phyloP scores from a whole-genome alignment of 92 coral and sea anemone genomes.

The Plumapathes pennacea region DNA sequence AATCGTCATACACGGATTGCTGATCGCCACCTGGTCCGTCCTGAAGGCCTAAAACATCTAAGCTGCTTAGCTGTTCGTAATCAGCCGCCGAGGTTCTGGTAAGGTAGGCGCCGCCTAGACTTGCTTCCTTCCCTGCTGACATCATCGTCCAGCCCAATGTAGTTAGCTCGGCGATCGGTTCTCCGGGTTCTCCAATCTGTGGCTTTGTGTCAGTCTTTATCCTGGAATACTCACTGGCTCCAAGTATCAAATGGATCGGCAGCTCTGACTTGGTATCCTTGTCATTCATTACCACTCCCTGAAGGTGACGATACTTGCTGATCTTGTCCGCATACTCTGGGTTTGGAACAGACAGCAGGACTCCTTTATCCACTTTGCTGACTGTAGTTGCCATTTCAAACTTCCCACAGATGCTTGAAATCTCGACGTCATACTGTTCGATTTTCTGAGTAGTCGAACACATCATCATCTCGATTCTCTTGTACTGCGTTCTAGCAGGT shows the following conservation, averaged over 20 bases:
- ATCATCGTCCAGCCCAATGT: constrained; percentile 57
- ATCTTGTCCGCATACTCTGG: constrained; percentile 46
- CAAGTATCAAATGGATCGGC: constrained; percentile 51
- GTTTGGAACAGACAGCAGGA: constrained; percentile 42
- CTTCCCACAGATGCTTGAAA: constrained; percentile 21
- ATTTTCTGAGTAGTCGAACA: constrained; percentile 52
- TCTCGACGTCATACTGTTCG: constrained; percentile 34
- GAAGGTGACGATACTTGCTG: constrained; percentile 29
- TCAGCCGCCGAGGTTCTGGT: constrained; percentile 37
- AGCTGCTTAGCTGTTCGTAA: constrained; percentile 50
- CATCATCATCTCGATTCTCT: constrained; percentile 60
- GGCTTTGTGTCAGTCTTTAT: constrained; percentile 47
- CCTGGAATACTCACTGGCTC: constrained; percentile 58
- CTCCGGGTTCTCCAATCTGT: constrained; percentile 46
- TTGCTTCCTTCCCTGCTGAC: constrained; percentile 46
- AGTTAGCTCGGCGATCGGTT: constrained; percentile 55
- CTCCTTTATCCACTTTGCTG: constrained; percentile 57
- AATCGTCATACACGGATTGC: constrained; percentile 28
- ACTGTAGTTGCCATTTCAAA: constrained; percentile 40
- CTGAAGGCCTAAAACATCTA: constrained; percentile 46
- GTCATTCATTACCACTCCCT: constrained; percentile 49
- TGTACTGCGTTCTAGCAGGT: constrained; percentile 32
- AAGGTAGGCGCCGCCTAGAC: constrained; percentile 8
- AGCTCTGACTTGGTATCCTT: constrained; percentile 30
- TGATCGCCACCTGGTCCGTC: constrained; percentile 50